phyloP scores from a whole-genome alignment of 1,140 invertebrate species.

The Eupeodes corollae region DNA sequence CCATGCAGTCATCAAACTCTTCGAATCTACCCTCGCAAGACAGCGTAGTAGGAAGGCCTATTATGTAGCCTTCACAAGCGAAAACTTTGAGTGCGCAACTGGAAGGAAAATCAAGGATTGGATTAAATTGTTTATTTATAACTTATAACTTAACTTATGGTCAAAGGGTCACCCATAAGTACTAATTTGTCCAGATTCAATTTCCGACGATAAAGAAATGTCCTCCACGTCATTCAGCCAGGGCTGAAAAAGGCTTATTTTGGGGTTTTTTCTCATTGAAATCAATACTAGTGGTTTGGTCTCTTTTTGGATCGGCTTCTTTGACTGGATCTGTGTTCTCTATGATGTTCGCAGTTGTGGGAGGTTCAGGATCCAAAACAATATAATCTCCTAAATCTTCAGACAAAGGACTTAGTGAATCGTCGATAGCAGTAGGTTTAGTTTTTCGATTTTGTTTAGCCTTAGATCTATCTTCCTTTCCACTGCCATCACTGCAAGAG shows the following conservation, averaged over 20 bases:
- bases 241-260: background rate
- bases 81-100: too few relatives aligned
- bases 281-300: background rate
- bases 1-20: too few relatives aligned
- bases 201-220: conserved; percentile 9
- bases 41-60: too few relatives aligned
- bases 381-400: background rate
- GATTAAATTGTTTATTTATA: too few relatives aligned
- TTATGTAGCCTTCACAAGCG: too few relatives aligned
- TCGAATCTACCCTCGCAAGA: too few relatives aligned
- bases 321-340: too few relatives aligned
- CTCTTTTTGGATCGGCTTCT: background rate
- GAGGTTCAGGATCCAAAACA: background rate
- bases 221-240: conserved; percentile 5
- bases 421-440: background rate
- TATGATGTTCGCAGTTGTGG: too few relatives aligned
- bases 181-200: conserved; percentile 11
- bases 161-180: too few relatives aligned
- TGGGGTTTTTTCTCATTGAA: background rate
- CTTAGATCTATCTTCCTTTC: background rate
- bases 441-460: background rate
- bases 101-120: too few relatives aligned
- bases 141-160: too few relatives aligned
- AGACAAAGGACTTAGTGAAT: background rate
- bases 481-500: background rate